Conservation (phyloP, 2,888 invertebrate genomes). For the Ethmia dodecea region DNA sequence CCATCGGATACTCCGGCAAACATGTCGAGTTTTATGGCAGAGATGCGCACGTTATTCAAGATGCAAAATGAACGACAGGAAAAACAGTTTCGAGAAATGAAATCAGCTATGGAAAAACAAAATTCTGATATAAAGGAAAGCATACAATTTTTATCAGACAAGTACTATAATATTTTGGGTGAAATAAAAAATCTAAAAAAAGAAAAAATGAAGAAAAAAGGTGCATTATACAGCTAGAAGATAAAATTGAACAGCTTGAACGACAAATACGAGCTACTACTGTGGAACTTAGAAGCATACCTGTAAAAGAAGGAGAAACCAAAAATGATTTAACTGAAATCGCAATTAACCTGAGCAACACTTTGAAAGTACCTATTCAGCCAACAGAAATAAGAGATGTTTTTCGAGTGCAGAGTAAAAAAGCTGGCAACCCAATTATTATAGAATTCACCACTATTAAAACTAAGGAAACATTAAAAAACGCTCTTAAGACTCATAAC, state of each 20-base stretch:
- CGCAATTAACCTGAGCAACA: not conserved
- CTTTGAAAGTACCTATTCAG: not conserved
- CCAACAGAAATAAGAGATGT: conserved; percentile 1
- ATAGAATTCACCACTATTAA: conserved; percentile 2
- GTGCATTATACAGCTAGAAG: not conserved
- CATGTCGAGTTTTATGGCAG: no score
- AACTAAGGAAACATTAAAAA: not conserved
- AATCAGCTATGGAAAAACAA: no score
- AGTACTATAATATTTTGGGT: not conserved
- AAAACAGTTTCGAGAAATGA: no score
- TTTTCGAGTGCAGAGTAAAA: conserved; percentile 2
- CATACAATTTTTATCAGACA: not conserved
- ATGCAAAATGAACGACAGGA: no score
- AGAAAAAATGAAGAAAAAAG: not conserved
- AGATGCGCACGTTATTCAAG: no score
- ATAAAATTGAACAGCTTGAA: conserved; percentile 3
- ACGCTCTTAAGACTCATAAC: not conserved
- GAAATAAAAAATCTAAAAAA: not conserved
- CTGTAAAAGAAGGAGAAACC: not conserved
- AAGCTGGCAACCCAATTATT: not conserved
- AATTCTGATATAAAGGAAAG: not conserved
- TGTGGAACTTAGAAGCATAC: conserved; percentile 5
- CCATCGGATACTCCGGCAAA: no score
- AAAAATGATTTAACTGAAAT: not conserved
- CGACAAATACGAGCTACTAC: conserved; percentile 1